These are phyloP conservation scores for Phorcus lineatus DNA, from an alignment of 2,888 invertebrate species.

Conservation along the genomic window DNA sequence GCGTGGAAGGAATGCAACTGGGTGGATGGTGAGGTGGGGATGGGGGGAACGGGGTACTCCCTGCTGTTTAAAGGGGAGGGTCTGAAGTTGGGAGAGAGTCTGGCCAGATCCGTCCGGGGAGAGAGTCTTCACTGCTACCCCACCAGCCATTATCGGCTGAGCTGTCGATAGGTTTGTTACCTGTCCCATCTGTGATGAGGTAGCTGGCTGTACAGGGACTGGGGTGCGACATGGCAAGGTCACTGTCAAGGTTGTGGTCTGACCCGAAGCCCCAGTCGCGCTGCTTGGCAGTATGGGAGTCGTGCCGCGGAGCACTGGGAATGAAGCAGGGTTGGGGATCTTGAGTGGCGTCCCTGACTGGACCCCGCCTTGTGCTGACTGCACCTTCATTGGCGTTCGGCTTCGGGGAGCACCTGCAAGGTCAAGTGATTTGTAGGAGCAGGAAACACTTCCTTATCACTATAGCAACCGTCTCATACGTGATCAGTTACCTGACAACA, in stretches of 20 bases:
- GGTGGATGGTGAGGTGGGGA: neutral
- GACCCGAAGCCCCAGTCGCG: neutral
- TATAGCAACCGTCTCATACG: too few species aligned
- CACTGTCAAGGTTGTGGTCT: conserved; percentile 21
- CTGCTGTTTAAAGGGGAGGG: neutral
- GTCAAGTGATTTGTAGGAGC: neutral
- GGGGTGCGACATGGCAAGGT: conserved; percentile 30
- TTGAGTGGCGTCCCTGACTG: conserved; percentile 37
- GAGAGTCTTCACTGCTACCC: neutral
- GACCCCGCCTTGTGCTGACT: neutral
- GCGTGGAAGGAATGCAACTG: neutral
- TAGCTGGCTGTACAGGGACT: conserved; percentile 24
- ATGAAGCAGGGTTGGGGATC: conserved; percentile 40
- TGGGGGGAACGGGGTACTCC: neutral
- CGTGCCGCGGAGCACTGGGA: conserved; percentile 31
- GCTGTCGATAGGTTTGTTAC: neutral
- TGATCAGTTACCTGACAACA: too few species aligned
- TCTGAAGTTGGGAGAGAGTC: neutral
- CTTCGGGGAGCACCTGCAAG: neutral
- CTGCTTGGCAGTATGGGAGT: conserved; percentile 21
- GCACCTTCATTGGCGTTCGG: neutral
- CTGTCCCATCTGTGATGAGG: neutral
- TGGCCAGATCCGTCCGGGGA: neutral
- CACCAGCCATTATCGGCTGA: neutral
- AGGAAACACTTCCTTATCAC: too few species aligned